Base-by-base conservation (phyloP, 2,113 vertebrate genomes). In the Gila orcuttii region DNA sequence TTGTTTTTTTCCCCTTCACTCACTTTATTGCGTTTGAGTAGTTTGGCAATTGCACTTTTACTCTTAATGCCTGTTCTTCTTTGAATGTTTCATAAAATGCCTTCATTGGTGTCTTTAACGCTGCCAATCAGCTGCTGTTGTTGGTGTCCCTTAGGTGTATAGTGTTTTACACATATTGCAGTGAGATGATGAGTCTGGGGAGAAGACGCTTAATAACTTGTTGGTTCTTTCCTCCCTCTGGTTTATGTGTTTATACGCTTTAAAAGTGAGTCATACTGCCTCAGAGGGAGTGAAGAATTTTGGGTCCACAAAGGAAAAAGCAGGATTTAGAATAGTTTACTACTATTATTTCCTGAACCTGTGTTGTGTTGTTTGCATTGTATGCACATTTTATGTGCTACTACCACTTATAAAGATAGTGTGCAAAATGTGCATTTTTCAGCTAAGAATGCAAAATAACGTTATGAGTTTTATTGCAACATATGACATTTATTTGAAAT, bases 1-100 rank as follows among this genome's bases (percentile, higher is more conserved):
- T 57, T 85, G 33, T 74, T 73, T 60, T 81, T 79, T 86, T 80
- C 60, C 45, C 75, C 71, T 73, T 75, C 85, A 73, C 85, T 81
- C 12, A 80, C 66, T 64, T 59, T 85, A 85, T 90, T 84, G 62
- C 47, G 55, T 87, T 90, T 89, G 64, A 86, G 83, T 59, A 23
- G 57, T 68, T 85, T 85, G 47, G 69, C 84, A 83, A 84, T 75
- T 76, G 66, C 79, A 47, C 75, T 77, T 84, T 83, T 86, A 74
- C 45, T 79, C 79, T 15, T 3, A 74, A 84, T 36, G 64, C 74
- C 50, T 83, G 75, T 31, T 87, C 57, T 31, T 85, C 47, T 68
- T 42, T 57, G 78, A 66, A 76, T 74, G 8, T 47, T 25, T 85
- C 25, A 36, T 55, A 36, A 71, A 84, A 73, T 42, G 76, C 57